Conservation (phyloP, 2,797 vertebrate species). For the Aplochiton taeniatus region DNA sequence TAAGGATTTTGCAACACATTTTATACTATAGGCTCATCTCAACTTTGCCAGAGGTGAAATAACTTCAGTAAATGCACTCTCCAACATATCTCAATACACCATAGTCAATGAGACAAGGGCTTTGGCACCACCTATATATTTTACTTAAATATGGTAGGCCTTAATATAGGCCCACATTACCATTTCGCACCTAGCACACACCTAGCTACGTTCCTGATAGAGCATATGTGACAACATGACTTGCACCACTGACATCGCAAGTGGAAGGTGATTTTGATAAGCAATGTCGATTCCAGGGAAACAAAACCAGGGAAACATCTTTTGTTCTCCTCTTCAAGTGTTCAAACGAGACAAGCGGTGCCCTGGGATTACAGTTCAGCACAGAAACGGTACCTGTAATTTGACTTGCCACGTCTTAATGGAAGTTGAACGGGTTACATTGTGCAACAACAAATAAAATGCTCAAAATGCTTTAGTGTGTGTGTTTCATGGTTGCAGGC, state of each 20-base stretch:
- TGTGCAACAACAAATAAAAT: slow-evolving; percentile 72
- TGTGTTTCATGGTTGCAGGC: slow-evolving; percentile 73
- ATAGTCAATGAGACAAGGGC: no score
- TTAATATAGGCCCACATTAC: no score
- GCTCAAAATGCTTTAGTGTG: slow-evolving; percentile 54
- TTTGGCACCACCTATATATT: no score
- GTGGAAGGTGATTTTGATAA: slow-evolving; percentile 59
- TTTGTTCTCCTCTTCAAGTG: slow-evolving; percentile 44
- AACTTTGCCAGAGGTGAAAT: no score
- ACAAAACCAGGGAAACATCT: slow-evolving; percentile 34
- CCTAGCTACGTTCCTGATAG: slow-evolving; percentile 4
- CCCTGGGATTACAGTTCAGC: slow-evolving; percentile 63
- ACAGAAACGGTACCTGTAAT: slow-evolving; percentile 57
- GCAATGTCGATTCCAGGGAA: slow-evolving; percentile 54
- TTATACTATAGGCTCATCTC: no score
- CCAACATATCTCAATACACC: no score
- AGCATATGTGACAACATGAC: slow-evolving; percentile 45
- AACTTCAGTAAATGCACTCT: no score
- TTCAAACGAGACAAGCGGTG: slow-evolving; percentile 57
- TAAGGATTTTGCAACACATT: no score
- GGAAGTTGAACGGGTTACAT: slow-evolving; percentile 70
- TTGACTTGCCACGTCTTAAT: slow-evolving; percentile 69
- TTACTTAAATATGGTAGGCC: no score
- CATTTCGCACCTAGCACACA: no score
- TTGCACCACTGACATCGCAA: slow-evolving; percentile 57